Conservation (phyloP, 1,140 invertebrate genomes). For the Aphelinus certus region DNA sequence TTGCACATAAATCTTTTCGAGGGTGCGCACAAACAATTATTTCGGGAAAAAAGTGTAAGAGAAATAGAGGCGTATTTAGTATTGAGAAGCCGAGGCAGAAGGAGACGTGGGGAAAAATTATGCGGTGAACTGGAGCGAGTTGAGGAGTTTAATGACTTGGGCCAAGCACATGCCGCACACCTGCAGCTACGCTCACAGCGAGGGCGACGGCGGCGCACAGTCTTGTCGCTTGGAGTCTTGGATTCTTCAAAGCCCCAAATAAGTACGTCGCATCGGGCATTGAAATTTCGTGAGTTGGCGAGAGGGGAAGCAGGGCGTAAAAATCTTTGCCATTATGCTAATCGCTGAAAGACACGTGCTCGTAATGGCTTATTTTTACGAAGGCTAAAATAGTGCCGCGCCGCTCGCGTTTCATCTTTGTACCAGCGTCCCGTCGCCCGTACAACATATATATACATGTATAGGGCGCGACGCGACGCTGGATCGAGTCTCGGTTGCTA, state of each 20-base stretch:
- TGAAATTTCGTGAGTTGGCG: slow-evolving; percentile 48
- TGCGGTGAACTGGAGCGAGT: slow-evolving; percentile 26
- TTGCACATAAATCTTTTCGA: too few species aligned
- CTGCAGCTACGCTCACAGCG: slow-evolving; percentile 1
- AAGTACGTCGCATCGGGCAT: slow-evolving; percentile 38
- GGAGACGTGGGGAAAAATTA: background rate
- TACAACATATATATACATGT: too few species aligned
- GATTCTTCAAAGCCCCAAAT: slow-evolving; percentile 51
- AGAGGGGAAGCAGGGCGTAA: slow-evolving; percentile 36
- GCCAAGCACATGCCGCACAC: slow-evolving; percentile 42
- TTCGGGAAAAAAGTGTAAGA: too few species aligned
- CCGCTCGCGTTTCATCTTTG: background rate
- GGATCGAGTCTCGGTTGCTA: too few species aligned
- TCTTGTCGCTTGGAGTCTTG: slow-evolving; percentile 23
- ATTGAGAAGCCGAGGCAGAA: too few species aligned
- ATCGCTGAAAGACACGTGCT: slow-evolving; percentile 55
- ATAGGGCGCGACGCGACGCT: too few species aligned
- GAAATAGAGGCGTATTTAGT: too few species aligned
- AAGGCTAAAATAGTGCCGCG: slow-evolving; percentile 42
- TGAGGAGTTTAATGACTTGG: slow-evolving; percentile 49
- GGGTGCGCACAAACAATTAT: too few species aligned
- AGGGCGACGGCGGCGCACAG: background rate
- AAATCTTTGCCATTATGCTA: slow-evolving; percentile 54
- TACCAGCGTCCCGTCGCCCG: background rate
- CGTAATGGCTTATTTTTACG: slow-evolving; percentile 55